Conservation (phyloP, 2,797 vertebrate genomes). For the Urosaurus nigricauda region DNA sequence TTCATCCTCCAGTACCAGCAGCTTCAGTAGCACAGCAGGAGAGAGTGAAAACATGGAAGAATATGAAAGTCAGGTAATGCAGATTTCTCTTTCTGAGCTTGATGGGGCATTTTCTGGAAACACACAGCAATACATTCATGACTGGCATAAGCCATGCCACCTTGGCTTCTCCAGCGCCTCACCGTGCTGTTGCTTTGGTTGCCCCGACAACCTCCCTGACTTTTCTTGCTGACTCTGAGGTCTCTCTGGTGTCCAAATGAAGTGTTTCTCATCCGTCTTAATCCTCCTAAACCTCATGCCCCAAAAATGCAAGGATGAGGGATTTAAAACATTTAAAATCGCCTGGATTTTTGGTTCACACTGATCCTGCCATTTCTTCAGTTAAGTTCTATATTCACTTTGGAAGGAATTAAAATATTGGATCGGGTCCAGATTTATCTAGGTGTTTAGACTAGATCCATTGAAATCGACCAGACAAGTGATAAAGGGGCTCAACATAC, state of each 20-base stretch:
- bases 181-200: neutral
- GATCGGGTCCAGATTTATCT: neutral
- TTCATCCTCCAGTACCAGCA: conserved; percentile 97
- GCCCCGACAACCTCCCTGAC: too few species aligned
- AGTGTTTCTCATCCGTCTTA: neutral
- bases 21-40: conserved; percentile 95
- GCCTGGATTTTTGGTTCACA: neutral
- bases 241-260: neutral
- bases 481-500: too few species aligned
- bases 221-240: neutral
- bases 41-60: conserved; percentile 94
- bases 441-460: too few species aligned
- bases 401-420: neutral
- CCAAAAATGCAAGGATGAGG: too few species aligned
- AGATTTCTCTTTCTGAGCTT: neutral
- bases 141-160: neutral
- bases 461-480: too few species aligned
- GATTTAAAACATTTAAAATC: neutral
- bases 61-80: conserved; percentile 84
- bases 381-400: neutral
- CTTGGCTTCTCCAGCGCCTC: neutral
- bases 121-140: too few species aligned
- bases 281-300: neutral
- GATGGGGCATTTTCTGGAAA: neutral
- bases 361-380: neutral